Base-by-base conservation (phyloP, 2,888 invertebrate species). In the Caenorhabditis sp. region DNA sequence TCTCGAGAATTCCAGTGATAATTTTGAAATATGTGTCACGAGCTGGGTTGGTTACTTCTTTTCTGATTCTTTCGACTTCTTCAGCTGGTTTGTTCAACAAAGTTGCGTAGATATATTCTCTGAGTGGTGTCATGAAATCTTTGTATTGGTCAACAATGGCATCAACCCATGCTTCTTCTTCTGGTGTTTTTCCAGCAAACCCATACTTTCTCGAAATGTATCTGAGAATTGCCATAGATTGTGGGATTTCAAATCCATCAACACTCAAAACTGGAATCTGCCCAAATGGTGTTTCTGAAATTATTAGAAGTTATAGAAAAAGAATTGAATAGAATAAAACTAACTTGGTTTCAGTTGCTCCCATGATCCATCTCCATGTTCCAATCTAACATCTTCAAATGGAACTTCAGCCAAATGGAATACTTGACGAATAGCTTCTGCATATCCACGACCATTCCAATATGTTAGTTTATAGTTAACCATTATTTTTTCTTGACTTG, bases 131-230 rank as follows among this genome's bases (percentile, higher is more conserved):
- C 3, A 49, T 31, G 27, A 67, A 71, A 59, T 72, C 72, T 38
- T 72, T 72, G 31, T 62, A 68, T 21, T 64, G 72, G 43, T 72
- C 72, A 25, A 68, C 67, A 50, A 67, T 59, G 1, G 72, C 72
- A 23, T 72, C 72, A 14, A 59, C 72, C 67, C 67, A 64, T 27
- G 72, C 72, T 52, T 72, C 54, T 38, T 72, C 72, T 23, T 64
- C 62, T 3, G 61, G 58, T 21, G 64, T 64, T 52, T 68, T 67
- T 21, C 72, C 72, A 36, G 67, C 72, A 53, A 53, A 67, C 38
- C 72, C 72, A 26, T 65, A 70, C 31, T 70, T 66, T n/a, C 53
- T 62, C 27, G 65, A 64, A 25, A 70, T 60, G 25, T 62, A 70
- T 31, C 70, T 57, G 53, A 31, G 38, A 26, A 70, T 70, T 0